These are phyloP conservation scores for Centruroides sculpturatus DNA, from an alignment of 1,140 invertebrate genomes.

Conservation along the genomic window DNA sequence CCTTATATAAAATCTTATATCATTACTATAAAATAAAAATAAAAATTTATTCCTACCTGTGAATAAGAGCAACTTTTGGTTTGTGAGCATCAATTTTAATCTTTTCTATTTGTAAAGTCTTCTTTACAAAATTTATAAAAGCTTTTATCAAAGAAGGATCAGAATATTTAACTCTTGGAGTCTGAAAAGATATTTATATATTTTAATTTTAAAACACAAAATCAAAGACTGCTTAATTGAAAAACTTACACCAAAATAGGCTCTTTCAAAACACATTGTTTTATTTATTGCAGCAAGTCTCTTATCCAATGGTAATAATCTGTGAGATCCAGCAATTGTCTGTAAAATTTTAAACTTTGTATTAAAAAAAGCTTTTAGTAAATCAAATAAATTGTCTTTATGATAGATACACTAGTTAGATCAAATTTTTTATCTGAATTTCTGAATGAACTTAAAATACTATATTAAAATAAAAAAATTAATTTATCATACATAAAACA, in stretches of 20 bases:
- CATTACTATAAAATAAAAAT: background rate
- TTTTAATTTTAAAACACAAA: background rate
- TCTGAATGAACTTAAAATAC: no score
- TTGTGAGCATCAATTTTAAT: background rate
- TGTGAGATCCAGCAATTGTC: slow-evolving; percentile 9
- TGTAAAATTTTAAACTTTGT: background rate
- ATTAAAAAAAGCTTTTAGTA: background rate
- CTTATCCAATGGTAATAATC: slow-evolving; percentile 12
- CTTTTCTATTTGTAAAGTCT: slow-evolving; percentile 4
- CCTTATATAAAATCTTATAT: no score
- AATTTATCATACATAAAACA: no score
- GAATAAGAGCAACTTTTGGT: slow-evolving; percentile 10
- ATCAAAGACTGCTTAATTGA: background rate
- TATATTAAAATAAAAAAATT: no score
- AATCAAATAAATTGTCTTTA: no score
- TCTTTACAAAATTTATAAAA: slow-evolving; percentile 9
- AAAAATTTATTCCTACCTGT: slow-evolving; percentile 6
- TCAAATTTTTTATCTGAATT: no score
- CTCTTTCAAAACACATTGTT: slow-evolving; percentile 16
- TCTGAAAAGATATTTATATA: background rate
- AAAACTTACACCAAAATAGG: slow-evolving; percentile 13
- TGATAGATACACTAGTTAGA: no score
- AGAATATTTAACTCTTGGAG: slow-evolving; percentile 12
- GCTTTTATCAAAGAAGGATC: slow-evolving; percentile 4
- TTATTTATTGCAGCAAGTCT: slow-evolving; percentile 14